Percentiles rank a stretch among this genome's conserved stretches.
phyloP scores from a whole-genome alignment of 2,113 vertebrate species.

The Coracopsis vasa region DNA sequence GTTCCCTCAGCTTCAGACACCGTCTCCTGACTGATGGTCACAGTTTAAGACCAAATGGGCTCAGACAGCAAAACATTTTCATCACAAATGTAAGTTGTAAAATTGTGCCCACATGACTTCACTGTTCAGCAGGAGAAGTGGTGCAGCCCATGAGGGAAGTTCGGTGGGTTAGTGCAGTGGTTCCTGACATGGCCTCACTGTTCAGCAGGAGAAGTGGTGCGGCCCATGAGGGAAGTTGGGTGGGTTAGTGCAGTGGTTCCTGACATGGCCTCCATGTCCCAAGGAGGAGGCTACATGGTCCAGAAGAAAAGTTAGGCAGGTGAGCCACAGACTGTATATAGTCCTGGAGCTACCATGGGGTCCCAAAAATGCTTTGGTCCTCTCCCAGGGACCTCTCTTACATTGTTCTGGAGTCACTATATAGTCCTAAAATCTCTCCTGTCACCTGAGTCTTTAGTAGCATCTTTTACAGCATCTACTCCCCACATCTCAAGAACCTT shows the following conservation, averaged over 20 bases:
- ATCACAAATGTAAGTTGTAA: background rate
- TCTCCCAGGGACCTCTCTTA: background rate
- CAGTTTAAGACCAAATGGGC: background rate
- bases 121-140: background rate
- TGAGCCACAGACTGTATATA: background rate
- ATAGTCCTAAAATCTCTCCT: background rate
- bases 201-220: background rate
- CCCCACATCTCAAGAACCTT: background rate
- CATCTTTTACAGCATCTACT: background rate
- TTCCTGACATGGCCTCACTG: background rate
- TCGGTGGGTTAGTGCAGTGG: background rate
- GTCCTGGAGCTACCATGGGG: accelerated
- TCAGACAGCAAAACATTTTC: background rate
- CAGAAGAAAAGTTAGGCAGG: background rate
- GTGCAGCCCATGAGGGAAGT: background rate
- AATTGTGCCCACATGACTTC: background rate
- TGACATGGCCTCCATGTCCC: background rate
- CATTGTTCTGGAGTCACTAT: background rate
- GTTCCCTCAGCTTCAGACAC: background rate
- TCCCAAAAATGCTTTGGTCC: background rate
- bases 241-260: background rate
- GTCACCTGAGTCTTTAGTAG: background rate
- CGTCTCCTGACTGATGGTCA: background rate
- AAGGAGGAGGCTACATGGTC: accelerated
- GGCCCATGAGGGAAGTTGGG: background rate